A percentile compares a stretch with the other conserved stretches of the same genome.
Evolutionary conservation across 2,888 invertebrate species (phyloP).

Genomic region (Cephus rjabovi): DNA sequence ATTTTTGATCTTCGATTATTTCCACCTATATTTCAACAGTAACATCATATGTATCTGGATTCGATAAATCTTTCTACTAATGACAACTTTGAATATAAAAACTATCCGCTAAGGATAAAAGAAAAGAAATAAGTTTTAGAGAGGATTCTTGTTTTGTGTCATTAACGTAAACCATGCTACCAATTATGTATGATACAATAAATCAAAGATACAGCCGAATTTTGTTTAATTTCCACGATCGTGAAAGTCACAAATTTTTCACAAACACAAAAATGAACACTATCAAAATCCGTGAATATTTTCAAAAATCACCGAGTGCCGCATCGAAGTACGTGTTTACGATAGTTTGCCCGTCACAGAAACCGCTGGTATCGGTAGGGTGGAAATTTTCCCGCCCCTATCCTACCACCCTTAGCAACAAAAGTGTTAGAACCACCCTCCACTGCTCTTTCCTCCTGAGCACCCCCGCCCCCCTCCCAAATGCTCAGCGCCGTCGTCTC

Average conservation of each 20-base stretch:
- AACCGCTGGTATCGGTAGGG: not conserved
- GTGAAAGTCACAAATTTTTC: not conserved
- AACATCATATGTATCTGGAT: not conserved
- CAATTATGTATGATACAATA: not conserved
- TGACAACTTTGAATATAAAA: not conserved
- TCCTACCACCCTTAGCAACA: not conserved
- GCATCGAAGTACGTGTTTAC: not conserved
- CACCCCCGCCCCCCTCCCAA: not conserved
- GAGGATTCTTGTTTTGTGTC: not conserved
- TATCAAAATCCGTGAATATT: not conserved
- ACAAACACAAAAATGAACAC: not conserved
- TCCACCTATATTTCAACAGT: not conserved
- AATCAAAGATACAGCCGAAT: not conserved
- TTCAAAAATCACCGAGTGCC: not conserved
- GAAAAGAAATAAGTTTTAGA: not conserved
- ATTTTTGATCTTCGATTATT: not conserved
- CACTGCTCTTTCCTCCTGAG: not conserved
- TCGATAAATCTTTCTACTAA: not conserved
- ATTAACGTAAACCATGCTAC: not conserved
- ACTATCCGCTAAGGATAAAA: not conserved
- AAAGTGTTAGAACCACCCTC: not conserved
- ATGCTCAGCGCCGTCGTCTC: constrained; percentile 1
- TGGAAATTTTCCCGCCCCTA: not conserved
- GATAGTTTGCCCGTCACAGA: not conserved
- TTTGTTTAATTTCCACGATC: not conserved